Evolutionary conservation across 2,797 vertebrate species (phyloP).

Genomic region (Myoxocephalus aenaeus): DNA sequence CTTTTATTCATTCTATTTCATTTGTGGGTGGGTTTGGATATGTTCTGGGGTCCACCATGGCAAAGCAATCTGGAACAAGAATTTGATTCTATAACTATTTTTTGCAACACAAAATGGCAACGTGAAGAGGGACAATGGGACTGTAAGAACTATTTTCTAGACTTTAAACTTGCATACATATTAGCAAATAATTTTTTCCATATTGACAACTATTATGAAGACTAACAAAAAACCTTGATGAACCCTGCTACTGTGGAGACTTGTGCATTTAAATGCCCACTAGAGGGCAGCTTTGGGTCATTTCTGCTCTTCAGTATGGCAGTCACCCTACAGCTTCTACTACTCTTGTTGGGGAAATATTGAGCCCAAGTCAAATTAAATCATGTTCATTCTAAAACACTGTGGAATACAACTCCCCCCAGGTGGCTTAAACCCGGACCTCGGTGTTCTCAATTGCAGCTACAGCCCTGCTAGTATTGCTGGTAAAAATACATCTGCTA

Average conservation of each 20-base stretch:
- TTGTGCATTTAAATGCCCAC: slow-evolving; percentile 27
- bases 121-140: background rate
- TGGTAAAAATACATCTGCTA: background rate
- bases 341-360: background rate
- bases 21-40: background rate
- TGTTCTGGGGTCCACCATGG: background rate
- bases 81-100: background rate
- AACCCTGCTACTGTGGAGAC: background rate
- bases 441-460: too few relatives aligned
- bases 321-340: background rate
- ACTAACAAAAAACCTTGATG: background rate
- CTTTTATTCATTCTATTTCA: background rate
- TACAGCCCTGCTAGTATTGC: background rate
- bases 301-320: background rate
- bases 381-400: background rate
- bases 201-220: background rate
- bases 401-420: too few relatives aligned
- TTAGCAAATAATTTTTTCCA: background rate
- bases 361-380: background rate
- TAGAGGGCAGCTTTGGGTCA: slow-evolving; percentile 56
- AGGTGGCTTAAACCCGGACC: too few relatives aligned
- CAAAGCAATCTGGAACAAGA: background rate
- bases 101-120: background rate
- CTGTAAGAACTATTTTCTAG: background rate
- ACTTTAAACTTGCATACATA: background rate